Percentiles rank a stretch among this genome's conserved stretches.
phyloP scores from a whole-genome alignment of 2,113 vertebrate species.

The Otus sunia region DNA sequence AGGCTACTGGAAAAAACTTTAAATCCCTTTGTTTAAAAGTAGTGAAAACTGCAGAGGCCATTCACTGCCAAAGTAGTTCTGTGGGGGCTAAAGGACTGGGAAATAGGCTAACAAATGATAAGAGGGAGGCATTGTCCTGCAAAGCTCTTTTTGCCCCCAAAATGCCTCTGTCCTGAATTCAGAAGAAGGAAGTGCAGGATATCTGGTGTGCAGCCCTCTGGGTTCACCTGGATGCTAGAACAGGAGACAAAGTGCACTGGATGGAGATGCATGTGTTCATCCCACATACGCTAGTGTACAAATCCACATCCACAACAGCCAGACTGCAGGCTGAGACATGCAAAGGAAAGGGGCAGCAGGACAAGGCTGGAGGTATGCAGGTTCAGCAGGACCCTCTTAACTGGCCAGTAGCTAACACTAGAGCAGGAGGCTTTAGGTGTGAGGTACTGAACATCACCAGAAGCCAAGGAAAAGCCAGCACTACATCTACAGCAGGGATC shows the following conservation, averaged over 20 bases:
- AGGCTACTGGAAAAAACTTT: not conserved
- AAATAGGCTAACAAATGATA: not conserved
- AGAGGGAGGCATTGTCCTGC: not conserved
- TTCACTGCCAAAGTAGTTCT: not conserved
- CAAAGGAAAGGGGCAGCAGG: not conserved
- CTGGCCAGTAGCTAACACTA: not conserved
- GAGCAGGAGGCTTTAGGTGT: not conserved
- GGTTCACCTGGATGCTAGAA: not conserved
- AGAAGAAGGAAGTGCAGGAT: not conserved
- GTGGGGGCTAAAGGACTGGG: not conserved
- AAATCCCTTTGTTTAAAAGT: not conserved
- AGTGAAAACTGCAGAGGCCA: not conserved
- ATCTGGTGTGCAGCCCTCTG: not conserved
- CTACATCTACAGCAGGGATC: not conserved
- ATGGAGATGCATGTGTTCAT: not conserved
- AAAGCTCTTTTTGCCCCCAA: not conserved
- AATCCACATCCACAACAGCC: not conserved
- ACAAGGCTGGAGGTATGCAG: not conserved
- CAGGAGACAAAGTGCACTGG: not conserved
- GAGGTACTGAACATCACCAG: not conserved
- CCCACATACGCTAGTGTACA: accelerated
- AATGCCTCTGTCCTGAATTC: not conserved
- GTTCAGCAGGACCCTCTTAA: not conserved
- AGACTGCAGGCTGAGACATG: not conserved
- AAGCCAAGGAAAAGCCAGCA: not conserved